Base-by-base conservation (phyloP, 2,113 vertebrate species). In the Cyanoliseus patagonus region DNA sequence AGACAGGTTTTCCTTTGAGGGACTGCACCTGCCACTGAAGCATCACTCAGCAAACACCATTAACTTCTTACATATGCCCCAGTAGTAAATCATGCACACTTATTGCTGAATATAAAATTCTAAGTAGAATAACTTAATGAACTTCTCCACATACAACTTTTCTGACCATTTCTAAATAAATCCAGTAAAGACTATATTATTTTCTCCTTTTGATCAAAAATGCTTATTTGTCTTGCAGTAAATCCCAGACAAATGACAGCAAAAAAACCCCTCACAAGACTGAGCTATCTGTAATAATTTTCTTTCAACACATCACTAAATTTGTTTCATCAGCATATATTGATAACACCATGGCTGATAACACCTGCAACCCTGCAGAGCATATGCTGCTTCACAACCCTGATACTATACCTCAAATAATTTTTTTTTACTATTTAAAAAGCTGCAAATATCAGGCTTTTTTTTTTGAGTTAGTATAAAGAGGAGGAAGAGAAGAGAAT, bases 31-130 rank as follows among this genome's bases (percentile, higher is more conserved):
- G 42, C 15, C 39, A 61, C 12, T 4, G 1, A 6, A 7, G 13
- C 39, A 52, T 23, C 52, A 16, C 33, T 25, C 6, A 2, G 37
- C 23, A 57, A 67, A 39, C 47, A 1, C 23, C 20, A 10, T 16
- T 25, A 5, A 2, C 33, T 51, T 39, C 41, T 74, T 24, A 10
- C 4, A 5, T 4, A 7, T 2, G 1, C 23, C 20, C 33, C 63
- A 46, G 57, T 41, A 76, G n/a, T 16, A 52, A 80, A n/a, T 24
- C 1, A 1, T 9, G 22, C 2, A 4, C 24, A 1, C 4, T 31
- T 47, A 9, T 28, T 49, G 27, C 2, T 57, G 3, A 83, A 33
- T 31, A 55, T 42, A 59, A 51, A 14, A 39, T 61, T 77, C 53
- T 28, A 11, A 62, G 6, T 16, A 22, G 31, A 83, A 64, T 18